A percentile compares a stretch with the other conserved stretches of the same genome.
Conservation (phyloP, 2,888 invertebrate genomes). For the Ochlodes sylvanus region DNA sequence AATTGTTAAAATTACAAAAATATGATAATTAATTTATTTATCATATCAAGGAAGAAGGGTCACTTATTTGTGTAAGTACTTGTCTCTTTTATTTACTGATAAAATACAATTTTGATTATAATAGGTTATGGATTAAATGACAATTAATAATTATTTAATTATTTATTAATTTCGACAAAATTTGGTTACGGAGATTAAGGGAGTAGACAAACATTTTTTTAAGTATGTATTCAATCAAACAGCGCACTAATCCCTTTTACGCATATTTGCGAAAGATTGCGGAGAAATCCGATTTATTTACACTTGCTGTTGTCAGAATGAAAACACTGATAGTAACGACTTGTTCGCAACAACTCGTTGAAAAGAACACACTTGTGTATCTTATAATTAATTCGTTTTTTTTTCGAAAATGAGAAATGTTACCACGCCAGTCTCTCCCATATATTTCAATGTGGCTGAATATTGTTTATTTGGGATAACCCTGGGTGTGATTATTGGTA, state of each 20-base stretch:
- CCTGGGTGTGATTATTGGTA: slow-evolving; percentile 72
- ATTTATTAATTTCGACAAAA: too few species aligned
- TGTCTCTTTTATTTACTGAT: too few species aligned
- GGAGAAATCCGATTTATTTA: slow-evolving; percentile 72
- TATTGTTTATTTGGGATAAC: slow-evolving; percentile 78
- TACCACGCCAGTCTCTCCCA: slow-evolving; percentile 60
- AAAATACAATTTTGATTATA: too few species aligned
- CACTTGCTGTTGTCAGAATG: slow-evolving; percentile 60
- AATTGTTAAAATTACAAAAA: too few species aligned
- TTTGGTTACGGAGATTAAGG: too few species aligned
- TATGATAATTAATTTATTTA: too few species aligned
- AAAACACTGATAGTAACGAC: slow-evolving; percentile 48
- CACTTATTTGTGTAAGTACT: too few species aligned
- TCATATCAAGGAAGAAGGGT: too few species aligned
- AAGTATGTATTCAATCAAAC: too few species aligned
- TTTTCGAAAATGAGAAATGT: slow-evolving; percentile 60
- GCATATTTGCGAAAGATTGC: slow-evolving; percentile 72
- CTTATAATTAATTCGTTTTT: slow-evolving; percentile 7
- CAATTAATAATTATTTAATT: too few species aligned
- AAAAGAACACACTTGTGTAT: slow-evolving; percentile 16
- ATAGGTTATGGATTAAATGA: too few species aligned
- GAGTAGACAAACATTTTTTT: too few species aligned
- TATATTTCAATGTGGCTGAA: slow-evolving; percentile 79
- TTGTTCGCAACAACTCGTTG: slow-evolving; percentile 33
- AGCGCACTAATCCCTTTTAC: slow-evolving; percentile 43